Evolutionary conservation across 2,888 invertebrate species (phyloP), one percentile per base, ranked within the genome.

Genomic region (Dendrolimus houi): DNA sequence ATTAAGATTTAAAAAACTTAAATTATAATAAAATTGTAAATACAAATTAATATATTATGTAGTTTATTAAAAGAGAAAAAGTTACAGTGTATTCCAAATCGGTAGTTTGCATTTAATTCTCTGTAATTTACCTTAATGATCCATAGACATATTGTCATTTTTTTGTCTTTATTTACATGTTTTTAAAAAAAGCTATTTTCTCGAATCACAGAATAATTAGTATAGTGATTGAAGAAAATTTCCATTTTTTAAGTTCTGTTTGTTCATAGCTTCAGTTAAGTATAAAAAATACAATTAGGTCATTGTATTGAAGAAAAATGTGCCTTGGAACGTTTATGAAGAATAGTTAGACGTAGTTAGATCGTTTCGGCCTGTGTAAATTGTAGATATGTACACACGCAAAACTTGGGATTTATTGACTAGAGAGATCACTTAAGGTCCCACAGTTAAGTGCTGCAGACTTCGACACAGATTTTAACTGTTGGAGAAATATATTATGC

Each of bases 261-360:
- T 59, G 54, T 63, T 62, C 66, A 65, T 56, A 13, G 40, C 56
- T 56, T 29, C 29, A 60, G 60, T 55, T 55, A 61, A 57, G 61
- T 62, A 62, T 62, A 62, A 61, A 60, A 64, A 60, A 67, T 62
- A 70, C 57, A 76, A 71, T 77, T 85, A 84, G 83, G 76, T 80
- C 73, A 76, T 82, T 77, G 77, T 86, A 75, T 83, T 53, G 74
- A 79, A 77, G 76, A 84, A 85, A 85, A 79, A 87, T 86, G 89
- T 89, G 89, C 89, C 89, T 89, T 89, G 83, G 72, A 86, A 75
- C 77, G 81, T 82, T 85, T 83, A 83, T 79, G 72, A 77, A 74
- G 78, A 83, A 70, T 78, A 79, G 75, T 70, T 80, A 76, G 74
- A 61, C 60, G 70, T 83, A 84, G 83, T 78, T 71, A 75, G 75